Conservation (phyloP, 1,140 invertebrate genomes). For the Ceratosolen solmsi region DNA sequence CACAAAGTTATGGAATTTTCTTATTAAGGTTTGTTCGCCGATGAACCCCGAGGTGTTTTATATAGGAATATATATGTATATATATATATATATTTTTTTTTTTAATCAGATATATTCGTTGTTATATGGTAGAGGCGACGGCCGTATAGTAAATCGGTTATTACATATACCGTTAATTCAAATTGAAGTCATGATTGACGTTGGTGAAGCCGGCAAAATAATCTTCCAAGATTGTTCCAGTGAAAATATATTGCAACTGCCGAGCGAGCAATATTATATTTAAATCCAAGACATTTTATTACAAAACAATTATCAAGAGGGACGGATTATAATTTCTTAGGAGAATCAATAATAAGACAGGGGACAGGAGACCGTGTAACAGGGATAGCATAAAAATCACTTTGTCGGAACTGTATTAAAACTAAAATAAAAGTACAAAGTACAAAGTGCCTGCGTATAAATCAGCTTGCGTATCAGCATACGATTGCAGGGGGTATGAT, state of each 20-base stretch:
- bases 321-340: not conserved
- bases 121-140: not conserved
- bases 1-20: not conserved
- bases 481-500: constrained; percentile 11
- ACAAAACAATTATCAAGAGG: not conserved
- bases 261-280: not conserved
- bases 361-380: too few relatives aligned
- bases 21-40: not conserved
- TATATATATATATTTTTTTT: too few relatives aligned
- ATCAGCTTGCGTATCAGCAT: not conserved
- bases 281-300: not conserved
- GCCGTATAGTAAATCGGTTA: not conserved
- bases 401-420: not conserved
- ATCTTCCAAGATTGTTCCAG: not conserved
- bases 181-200: constrained; percentile 16
- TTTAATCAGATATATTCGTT: constrained; percentile 1
- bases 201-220: not conserved
- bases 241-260: not conserved
- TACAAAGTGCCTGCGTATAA: not conserved
- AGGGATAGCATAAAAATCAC: not conserved
- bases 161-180: constrained; percentile 4
- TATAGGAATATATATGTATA: too few relatives aligned
- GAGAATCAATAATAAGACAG: not conserved
- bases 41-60: not conserved
- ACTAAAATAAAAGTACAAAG: not conserved